phyloP scores from a whole-genome alignment of 2,797 vertebrate species.

The Vultur gryphus region DNA sequence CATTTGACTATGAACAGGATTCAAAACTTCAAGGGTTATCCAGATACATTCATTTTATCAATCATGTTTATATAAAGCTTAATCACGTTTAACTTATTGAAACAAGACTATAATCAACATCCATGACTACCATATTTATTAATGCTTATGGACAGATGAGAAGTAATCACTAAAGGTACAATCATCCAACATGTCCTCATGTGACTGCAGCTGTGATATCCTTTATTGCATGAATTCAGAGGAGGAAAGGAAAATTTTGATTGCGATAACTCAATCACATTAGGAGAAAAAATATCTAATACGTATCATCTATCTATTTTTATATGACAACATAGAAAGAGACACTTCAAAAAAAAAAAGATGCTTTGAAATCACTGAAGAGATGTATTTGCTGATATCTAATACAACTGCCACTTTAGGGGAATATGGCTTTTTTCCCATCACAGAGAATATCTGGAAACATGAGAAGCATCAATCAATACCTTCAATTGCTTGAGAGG shows the following conservation, averaged over 20 bases:
- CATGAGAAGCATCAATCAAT: constrained; percentile 25
- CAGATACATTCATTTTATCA: neutral
- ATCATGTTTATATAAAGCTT: neutral
- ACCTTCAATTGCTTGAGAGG: neutral
- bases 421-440: neutral
- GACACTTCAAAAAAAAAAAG: neutral
- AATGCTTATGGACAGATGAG: neutral
- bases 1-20: neutral
- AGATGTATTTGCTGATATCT: neutral
- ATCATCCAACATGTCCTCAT: neutral
- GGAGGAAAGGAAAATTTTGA: neutral
- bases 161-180: neutral
- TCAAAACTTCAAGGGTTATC: neutral
- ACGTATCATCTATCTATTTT: neutral
- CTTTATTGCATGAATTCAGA: neutral
- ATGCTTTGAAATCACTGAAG: neutral
- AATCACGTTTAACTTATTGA: neutral
- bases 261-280: neutral
- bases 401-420: neutral
- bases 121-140: neutral
- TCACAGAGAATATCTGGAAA: constrained; percentile 23
- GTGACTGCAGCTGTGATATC: neutral
- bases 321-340: neutral
- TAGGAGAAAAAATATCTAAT: neutral
- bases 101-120: neutral